Evolutionary conservation across 2,888 invertebrate genomes (phyloP).

Genomic region (Stramonita haemastoma): DNA sequence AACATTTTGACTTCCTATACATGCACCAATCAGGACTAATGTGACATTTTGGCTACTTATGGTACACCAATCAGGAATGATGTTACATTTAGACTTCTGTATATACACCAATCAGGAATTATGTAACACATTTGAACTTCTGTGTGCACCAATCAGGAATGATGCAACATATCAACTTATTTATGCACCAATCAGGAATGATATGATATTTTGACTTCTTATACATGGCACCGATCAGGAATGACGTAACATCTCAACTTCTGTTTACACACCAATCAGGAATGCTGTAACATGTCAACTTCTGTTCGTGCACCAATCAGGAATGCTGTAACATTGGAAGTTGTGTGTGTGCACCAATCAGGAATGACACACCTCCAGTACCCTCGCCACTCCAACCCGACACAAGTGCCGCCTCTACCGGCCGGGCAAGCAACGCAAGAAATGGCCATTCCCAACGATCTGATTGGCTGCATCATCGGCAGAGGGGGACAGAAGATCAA

Average conservation of each 20-base stretch:
- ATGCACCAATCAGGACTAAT: no score
- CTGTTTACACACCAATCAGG: not conserved
- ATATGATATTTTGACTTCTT: no score
- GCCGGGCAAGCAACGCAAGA: slow-evolving; percentile 83
- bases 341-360: slow-evolving; percentile 12
- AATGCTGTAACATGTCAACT: not conserved
- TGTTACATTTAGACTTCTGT: no score
- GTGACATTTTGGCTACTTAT: no score
- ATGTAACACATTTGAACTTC: no score
- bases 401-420: slow-evolving; percentile 37
- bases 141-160: no score
- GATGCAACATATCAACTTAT: no score
- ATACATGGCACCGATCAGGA: no score
- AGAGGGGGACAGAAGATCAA: slow-evolving; percentile 99
- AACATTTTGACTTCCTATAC: no score
- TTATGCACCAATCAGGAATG: no score
- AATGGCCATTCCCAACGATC: slow-evolving; percentile 98
- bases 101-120: no score
- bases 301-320: not conserved
- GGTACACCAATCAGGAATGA: no score
- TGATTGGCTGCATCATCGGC: slow-evolving; percentile 99
- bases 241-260: not conserved
- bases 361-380: slow-evolving; percentile 50
- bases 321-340: not conserved
- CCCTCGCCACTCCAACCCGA: slow-evolving; percentile 44